Evolutionary conservation across 1,140 invertebrate genomes (phyloP).

Genomic region (Penaeus japonicus): DNA sequence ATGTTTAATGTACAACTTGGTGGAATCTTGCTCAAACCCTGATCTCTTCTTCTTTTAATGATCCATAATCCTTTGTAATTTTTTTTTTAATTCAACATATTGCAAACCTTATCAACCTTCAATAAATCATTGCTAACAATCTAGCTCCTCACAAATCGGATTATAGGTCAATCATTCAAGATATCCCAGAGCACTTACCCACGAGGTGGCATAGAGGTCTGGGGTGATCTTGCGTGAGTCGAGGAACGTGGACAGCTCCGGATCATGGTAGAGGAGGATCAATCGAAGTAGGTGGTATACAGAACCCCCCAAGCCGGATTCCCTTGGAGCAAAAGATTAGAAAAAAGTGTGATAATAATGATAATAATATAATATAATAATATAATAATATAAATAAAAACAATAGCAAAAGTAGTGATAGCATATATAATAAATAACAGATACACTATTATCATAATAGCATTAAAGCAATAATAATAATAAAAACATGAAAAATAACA

Average conservation of each 20-base stretch:
- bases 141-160: neutral
- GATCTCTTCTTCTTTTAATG: too few relatives aligned
- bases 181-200: slow-evolving; percentile 70
- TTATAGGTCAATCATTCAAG: neutral
- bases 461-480: too few relatives aligned
- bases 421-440: too few relatives aligned
- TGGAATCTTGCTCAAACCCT: too few relatives aligned
- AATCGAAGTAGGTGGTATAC: slow-evolving; percentile 79
- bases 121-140: too few relatives aligned
- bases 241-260: slow-evolving; percentile 93
- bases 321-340: neutral
- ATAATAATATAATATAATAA: neutral
- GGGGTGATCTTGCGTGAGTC: slow-evolving; percentile 95
- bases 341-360: slow-evolving; percentile 19
- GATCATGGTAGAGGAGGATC: slow-evolving; percentile 95
- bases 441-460: too few relatives aligned
- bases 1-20: too few relatives aligned
- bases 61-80: too few relatives aligned
- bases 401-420: too few relatives aligned
- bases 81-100: too few relatives aligned
- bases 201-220: slow-evolving; percentile 86
- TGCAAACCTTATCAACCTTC: too few relatives aligned
- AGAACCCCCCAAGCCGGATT: slow-evolving; percentile 29
- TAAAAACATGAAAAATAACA: too few relatives aligned
- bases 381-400: neutral